Evolutionary conservation across 2,888 invertebrate species (phyloP).

Genomic region (Cerceris rybyensis): DNA sequence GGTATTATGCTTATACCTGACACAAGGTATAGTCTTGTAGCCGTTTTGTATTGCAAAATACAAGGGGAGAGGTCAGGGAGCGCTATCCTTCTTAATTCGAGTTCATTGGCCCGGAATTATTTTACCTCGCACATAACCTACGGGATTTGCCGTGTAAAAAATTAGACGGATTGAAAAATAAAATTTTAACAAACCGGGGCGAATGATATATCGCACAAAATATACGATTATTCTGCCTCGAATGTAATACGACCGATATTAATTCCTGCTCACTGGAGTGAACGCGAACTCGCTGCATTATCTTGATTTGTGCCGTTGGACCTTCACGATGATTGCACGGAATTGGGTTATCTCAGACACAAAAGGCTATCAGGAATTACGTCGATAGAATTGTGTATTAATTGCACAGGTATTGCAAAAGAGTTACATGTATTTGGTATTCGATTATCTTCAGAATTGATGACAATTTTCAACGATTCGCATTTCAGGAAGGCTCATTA

Average conservation of each 20-base stretch:
- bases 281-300: slow-evolving; percentile 10
- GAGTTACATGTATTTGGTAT: no score
- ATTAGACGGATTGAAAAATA: background rate
- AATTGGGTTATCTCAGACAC: background rate
- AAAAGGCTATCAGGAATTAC: no score
- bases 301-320: slow-evolving; percentile 20
- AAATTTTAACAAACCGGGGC: slow-evolving; percentile 1
- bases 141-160: background rate
- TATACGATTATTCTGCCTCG: slow-evolving; percentile 13
- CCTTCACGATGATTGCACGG: background rate
- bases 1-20: slow-evolving; percentile 23
- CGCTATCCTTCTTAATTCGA: slow-evolving; percentile 7
- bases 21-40: background rate
- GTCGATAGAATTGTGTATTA: no score
- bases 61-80: background rate
- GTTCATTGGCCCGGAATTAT: slow-evolving; percentile 8
- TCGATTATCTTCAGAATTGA: no score
- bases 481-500: no score
- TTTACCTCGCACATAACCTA: background rate
- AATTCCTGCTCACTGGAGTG: slow-evolving; percentile 25
- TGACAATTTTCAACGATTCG: no score
- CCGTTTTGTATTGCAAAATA: slow-evolving; percentile 11
- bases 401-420: no score
- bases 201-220: slow-evolving; percentile 8
- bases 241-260: slow-evolving; percentile 24